Percentiles rank a stretch among this genome's conserved stretches.
These are phyloP conservation scores for Solea solea DNA, from an alignment of 2,113 vertebrate species.

Conservation along the genomic window DNA sequence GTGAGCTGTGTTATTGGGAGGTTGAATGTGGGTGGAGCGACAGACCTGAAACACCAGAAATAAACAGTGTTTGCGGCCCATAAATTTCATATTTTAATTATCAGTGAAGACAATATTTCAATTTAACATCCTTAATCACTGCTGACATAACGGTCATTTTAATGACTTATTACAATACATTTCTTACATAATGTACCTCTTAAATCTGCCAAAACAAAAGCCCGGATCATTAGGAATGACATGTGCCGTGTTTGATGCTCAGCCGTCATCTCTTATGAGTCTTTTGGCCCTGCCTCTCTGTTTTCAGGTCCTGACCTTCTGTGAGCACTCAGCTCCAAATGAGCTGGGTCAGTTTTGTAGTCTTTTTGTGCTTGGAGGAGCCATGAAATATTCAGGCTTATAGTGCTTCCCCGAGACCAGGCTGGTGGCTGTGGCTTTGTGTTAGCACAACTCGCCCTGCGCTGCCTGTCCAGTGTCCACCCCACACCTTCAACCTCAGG, in stretches of 20 bases:
- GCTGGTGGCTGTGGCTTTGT: conserved; percentile 94
- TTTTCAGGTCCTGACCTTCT: conserved; percentile 88
- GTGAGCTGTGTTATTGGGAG: too few relatives aligned
- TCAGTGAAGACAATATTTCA: too few relatives aligned
- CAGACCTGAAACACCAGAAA: too few relatives aligned
- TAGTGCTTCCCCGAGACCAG: conserved; percentile 91
- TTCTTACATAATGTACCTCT: too few relatives aligned
- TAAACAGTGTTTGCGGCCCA: too few relatives aligned
- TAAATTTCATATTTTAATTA: too few relatives aligned
- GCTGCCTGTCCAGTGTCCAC: conserved; percentile 55
- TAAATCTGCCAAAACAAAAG: too few relatives aligned
- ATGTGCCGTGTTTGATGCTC: conserved; percentile 69
- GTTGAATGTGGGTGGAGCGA: too few relatives aligned
- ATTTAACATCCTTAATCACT: too few relatives aligned
- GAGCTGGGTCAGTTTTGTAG: conserved; percentile 88
- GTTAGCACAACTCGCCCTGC: conserved; percentile 81
- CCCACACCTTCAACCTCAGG: conserved; percentile 47
- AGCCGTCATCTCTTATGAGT: conserved; percentile 58
- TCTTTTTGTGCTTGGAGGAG: conserved; percentile 95
- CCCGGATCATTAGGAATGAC: too few relatives aligned
- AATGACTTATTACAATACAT: too few relatives aligned
- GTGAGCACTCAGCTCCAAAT: conserved; percentile 63
- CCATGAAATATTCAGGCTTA: conserved; percentile 96
- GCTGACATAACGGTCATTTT: too few relatives aligned
- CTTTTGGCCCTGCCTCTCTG: conserved; percentile 79